Conservation (phyloP, 2,888 invertebrate genomes). For the Rugalucina vietnamica region DNA sequence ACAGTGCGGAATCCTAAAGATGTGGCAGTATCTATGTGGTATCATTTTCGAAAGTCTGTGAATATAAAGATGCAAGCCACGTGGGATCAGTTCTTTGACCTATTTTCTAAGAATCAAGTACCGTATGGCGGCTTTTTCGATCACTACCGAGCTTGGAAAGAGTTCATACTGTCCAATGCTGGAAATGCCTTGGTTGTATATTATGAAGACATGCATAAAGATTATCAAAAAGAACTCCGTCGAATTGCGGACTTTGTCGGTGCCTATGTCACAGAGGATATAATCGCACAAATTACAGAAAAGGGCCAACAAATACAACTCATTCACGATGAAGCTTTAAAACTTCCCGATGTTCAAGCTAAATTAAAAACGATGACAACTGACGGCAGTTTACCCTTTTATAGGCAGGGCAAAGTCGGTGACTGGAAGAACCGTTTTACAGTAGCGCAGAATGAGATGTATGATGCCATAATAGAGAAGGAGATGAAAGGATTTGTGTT, state of each 20-base stretch:
- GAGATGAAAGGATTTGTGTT: too few relatives aligned
- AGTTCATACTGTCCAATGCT: neutral
- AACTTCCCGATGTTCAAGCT: neutral
- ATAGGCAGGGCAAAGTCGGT: neutral
- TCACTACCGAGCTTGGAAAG: neutral
- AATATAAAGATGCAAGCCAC: neutral
- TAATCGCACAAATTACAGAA: neutral
- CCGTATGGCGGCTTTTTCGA: neutral
- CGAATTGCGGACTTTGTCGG: neutral
- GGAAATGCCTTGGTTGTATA: neutral
- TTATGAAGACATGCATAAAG: slow-evolving; percentile 3
- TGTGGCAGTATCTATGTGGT: neutral
- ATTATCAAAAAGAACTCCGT: neutral
- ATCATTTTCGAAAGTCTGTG: neutral
- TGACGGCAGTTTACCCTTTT: neutral
- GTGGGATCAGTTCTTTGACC: neutral
- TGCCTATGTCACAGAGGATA: neutral
- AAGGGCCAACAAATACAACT: neutral
- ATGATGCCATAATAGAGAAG: too few relatives aligned
- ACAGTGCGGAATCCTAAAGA: neutral
- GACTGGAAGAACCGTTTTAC: too few relatives aligned
- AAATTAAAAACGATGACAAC: neutral
- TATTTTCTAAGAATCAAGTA: neutral
- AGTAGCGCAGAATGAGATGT: too few relatives aligned
- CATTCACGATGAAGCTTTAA: neutral